A percentile compares a stretch with the other conserved stretches of the same genome.
Conservation (phyloP, 2,797 vertebrate genomes). For the Vipera latastei region DNA sequence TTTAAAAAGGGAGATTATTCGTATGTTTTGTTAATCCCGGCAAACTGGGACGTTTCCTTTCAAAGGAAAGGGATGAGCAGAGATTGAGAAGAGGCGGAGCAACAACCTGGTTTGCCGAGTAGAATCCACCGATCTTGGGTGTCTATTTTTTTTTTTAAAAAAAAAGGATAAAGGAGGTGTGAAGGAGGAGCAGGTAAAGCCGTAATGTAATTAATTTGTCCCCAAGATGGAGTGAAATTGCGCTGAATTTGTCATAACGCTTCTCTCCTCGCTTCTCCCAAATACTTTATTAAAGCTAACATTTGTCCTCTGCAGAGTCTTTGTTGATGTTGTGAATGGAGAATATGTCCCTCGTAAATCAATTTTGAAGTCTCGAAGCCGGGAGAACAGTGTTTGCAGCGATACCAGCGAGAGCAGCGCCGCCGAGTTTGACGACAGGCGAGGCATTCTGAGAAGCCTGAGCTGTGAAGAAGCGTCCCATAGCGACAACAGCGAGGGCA, state of each 20-base stretch:
- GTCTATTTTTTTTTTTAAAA: neutral
- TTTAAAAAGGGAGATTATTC: neutral
- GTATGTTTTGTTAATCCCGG: no score
- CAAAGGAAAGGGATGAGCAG: neutral
- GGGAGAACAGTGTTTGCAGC: slow-evolving; percentile 95
- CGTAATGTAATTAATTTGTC: slow-evolving; percentile 59
- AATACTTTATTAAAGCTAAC: slow-evolving; percentile 56
- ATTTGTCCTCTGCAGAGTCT: slow-evolving; percentile 77
- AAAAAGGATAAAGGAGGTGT: no score
- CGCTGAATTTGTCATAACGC: slow-evolving; percentile 58
- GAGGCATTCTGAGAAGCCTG: slow-evolving; percentile 73
- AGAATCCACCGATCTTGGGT: neutral
- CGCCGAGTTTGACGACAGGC: slow-evolving; percentile 86
- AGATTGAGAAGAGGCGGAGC: slow-evolving; percentile 11
- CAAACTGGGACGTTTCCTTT: neutral
- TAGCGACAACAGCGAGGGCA: slow-evolving; percentile 82
- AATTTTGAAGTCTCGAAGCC: slow-evolving; percentile 94
- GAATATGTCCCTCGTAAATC: slow-evolving; percentile 93
- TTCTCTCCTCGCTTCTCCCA: slow-evolving; percentile 12
- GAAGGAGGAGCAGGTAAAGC: slow-evolving; percentile 32
- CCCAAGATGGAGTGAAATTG: slow-evolving; percentile 52
- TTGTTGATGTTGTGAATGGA: slow-evolving; percentile 93
- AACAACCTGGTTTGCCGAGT: slow-evolving; percentile 27
- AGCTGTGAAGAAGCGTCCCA: slow-evolving; percentile 84
- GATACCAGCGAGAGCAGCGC: slow-evolving; percentile 93